A percentile compares a stretch with the other conserved stretches of the same genome.
phyloP scores from a whole-genome alignment of 2,113 vertebrate species.

The Nycticryphes semicollaris region DNA sequence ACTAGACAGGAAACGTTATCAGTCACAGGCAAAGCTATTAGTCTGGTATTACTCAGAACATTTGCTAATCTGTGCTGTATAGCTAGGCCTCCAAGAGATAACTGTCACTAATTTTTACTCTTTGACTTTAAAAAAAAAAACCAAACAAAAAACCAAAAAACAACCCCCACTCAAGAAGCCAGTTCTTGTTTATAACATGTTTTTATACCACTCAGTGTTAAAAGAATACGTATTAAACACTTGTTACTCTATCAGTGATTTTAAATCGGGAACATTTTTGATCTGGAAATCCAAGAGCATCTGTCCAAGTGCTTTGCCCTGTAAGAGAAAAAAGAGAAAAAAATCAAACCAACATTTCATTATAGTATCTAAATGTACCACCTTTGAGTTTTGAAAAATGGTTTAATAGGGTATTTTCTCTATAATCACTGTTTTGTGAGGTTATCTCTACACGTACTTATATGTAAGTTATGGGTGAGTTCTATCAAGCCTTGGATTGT shows the following conservation, averaged over 20 bases:
- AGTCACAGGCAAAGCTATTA: constrained; percentile 30
- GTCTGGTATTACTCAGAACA: constrained; percentile 31
- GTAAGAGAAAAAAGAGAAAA: constrained; percentile 26
- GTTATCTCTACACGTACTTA: not conserved
- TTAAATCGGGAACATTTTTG: constrained; percentile 84
- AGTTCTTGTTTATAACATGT: constrained; percentile 9
- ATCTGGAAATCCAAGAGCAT: constrained; percentile 88
- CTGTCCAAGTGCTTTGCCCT: constrained; percentile 89
- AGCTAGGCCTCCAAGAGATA: constrained; percentile 17
- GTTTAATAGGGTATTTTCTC: not conserved
- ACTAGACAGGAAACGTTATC: not conserved
- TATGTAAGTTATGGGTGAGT: not conserved
- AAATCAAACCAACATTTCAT: not conserved
- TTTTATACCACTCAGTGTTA: constrained; percentile 19
- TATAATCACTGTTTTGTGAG: not conserved
- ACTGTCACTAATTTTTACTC: not conserved
- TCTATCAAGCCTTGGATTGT: not conserved
- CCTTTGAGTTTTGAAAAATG: not conserved
- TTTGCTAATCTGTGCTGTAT: not conserved
- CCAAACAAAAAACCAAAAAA: not conserved
- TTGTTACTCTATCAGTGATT: constrained; percentile 80
- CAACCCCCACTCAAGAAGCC: not conserved
- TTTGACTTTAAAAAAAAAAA: not conserved
- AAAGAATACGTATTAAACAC: not conserved
- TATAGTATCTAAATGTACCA: not conserved